A percentile compares a stretch with the other conserved stretches of the same genome.
These are phyloP conservation scores for Anorthoa munda DNA, from an alignment of 2,888 invertebrate genomes.

Conservation along the genomic window DNA sequence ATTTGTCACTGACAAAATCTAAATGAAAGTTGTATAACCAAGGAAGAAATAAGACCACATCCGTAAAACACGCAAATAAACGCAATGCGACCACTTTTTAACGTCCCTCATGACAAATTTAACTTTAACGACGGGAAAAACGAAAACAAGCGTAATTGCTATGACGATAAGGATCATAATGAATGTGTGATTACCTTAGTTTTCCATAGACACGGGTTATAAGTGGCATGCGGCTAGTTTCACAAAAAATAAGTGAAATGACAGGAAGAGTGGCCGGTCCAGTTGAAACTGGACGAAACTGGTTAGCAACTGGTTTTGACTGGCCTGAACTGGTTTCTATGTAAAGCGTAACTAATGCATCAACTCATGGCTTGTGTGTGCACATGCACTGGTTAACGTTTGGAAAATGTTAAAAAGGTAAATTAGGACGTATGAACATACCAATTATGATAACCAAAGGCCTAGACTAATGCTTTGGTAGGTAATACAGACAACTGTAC, in stretches of 20 bases:
- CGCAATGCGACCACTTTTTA: slow-evolving; percentile 29
- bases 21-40: slow-evolving; percentile 48
- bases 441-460: neutral
- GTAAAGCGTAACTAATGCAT: slow-evolving; percentile 62
- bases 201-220: slow-evolving; percentile 48
- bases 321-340: slow-evolving; percentile 68
- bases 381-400: slow-evolving; percentile 58
- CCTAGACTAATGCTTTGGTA: neutral
- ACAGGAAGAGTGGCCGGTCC: slow-evolving; percentile 79
- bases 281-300: slow-evolving; percentile 64
- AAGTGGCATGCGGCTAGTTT: slow-evolving; percentile 61
- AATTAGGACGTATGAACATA: neutral
- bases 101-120: slow-evolving; percentile 31
- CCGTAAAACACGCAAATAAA: slow-evolving; percentile 50
- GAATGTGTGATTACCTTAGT: slow-evolving; percentile 13
- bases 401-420: slow-evolving; percentile 44
- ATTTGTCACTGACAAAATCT: slow-evolving; percentile 29
- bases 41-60: slow-evolving; percentile 59
- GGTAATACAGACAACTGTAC: neutral
- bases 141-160: slow-evolving; percentile 31
- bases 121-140: slow-evolving; percentile 31
- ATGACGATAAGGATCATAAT: slow-evolving; percentile 38
- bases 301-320: slow-evolving; percentile 72
- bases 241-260: slow-evolving; percentile 78
- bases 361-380: slow-evolving; percentile 55